Evolutionary conservation across 1,140 invertebrate genomes (phyloP).

Genomic region (Sminthurides bifidus): DNA sequence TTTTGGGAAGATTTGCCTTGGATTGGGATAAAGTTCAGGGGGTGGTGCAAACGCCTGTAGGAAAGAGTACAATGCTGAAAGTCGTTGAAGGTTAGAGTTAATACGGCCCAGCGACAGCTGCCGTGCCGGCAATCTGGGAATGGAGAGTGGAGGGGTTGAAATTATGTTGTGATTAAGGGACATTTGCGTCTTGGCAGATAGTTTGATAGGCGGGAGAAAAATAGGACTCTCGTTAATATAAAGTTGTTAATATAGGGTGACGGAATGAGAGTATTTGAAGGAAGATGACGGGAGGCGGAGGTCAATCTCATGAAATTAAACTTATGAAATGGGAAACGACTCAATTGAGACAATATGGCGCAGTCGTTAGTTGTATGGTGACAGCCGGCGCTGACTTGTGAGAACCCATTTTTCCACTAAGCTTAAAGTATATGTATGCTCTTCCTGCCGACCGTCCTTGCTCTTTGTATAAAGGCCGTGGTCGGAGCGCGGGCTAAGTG

Average conservation of each 20-base stretch:
- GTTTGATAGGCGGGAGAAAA: no score
- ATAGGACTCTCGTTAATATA: conserved; percentile 17
- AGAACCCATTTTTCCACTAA: neutral
- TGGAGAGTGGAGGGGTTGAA: no score
- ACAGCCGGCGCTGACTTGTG: conserved; percentile 1
- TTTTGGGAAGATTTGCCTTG: neutral
- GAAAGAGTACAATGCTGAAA: neutral
- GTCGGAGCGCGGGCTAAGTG: no score
- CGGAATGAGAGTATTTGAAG: conserved; percentile 4
- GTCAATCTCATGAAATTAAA: conserved; percentile 8
- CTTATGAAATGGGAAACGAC: neutral
- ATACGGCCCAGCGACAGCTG: no score
- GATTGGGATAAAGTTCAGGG: neutral
- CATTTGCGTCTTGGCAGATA: no score
- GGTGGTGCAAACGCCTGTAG: no score
- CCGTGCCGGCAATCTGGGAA: no score
- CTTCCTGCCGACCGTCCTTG: no score
- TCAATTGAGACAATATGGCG: conserved; percentile 10
- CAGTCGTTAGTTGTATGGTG: neutral
- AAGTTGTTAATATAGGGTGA: conserved; percentile 22
- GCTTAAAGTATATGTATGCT: neutral
- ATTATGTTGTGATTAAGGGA: no score
- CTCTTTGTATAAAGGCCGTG: no score
- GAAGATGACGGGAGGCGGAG: neutral
- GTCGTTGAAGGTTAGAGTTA: neutral